These are phyloP conservation scores for Ligdia adustata DNA, from an alignment of 2,888 invertebrate species.

Conservation along the genomic window DNA sequence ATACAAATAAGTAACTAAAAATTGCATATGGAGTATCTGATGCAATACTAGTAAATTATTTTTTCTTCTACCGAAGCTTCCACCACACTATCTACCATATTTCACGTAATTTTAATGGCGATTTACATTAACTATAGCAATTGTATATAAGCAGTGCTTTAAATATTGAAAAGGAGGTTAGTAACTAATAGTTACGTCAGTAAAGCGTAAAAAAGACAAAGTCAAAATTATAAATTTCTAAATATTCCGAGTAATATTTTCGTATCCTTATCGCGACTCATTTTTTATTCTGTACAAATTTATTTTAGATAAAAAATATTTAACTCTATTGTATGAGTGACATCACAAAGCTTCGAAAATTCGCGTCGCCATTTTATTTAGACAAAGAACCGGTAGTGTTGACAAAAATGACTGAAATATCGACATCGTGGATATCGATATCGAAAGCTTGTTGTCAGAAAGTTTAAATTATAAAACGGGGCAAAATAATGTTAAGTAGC, in stretches of 20 bases:
- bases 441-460: constrained; percentile 25
- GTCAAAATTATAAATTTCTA: no score
- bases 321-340: neutral
- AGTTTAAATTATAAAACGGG: constrained; percentile 11
- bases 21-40: no score
- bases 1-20: no score
- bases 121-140: no score
- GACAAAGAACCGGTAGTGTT: constrained; percentile 22
- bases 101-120: no score
- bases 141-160: no score
- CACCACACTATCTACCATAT: no score
- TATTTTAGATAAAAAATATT: neutral
- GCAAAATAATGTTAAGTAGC: constrained; percentile 52
- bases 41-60: no score
- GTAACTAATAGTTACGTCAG: constrained; percentile 4
- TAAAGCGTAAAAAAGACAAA: constrained; percentile 1
- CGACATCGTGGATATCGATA: constrained; percentile 37
- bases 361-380: constrained; percentile 24
- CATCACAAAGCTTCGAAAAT: neutral
- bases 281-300: no score
- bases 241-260: no score
- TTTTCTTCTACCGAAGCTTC: no score
- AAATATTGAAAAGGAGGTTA: no score
- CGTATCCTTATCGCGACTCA: constrained; percentile 7
- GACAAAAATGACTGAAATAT: constrained; percentile 23